These are phyloP conservation scores for Drosophila seguyi DNA, from an alignment of 1,140 invertebrate species.

Conservation along the genomic window DNA sequence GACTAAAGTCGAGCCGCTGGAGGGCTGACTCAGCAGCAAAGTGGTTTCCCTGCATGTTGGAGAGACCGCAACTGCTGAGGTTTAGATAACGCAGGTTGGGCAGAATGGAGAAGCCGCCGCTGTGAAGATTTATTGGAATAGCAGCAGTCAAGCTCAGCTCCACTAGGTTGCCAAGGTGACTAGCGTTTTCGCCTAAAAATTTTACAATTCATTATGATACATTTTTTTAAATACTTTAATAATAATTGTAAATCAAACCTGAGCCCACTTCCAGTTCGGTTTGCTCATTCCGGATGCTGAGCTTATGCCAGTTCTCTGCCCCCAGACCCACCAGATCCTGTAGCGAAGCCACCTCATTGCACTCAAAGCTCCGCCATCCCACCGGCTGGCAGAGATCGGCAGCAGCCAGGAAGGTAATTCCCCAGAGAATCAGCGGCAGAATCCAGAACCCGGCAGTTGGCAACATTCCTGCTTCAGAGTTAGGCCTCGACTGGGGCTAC, in stretches of 20 bases:
- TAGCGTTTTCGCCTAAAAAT: slow-evolving; percentile 11
- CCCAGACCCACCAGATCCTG: slow-evolving; percentile 42
- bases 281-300: slow-evolving; percentile 47
- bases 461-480: slow-evolving; percentile 60
- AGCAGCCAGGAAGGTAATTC: slow-evolving; percentile 2
- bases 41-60: slow-evolving; percentile 34
- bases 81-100: slow-evolving; percentile 58
- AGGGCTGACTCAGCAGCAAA: slow-evolving; percentile 57
- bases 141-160: slow-evolving; percentile 52
- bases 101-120: slow-evolving; percentile 57
- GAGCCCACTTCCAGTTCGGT: slow-evolving; percentile 44
- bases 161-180: slow-evolving; percentile 30
- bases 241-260: not conserved
- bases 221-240: not conserved
- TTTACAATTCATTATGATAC: not conserved
- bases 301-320: slow-evolving; percentile 41
- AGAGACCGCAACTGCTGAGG: slow-evolving; percentile 56
- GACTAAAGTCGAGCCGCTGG: slow-evolving; percentile 69
- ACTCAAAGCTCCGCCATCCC: slow-evolving; percentile 58
- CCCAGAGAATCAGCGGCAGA: slow-evolving; percentile 28
- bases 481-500: slow-evolving; percentile 43
- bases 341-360: slow-evolving; percentile 53
- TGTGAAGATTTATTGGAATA: slow-evolving; percentile 40
- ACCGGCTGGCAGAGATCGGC: slow-evolving; percentile 51
- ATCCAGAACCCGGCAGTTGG: slow-evolving; percentile 20